These are phyloP conservation scores for Metaphire vulgaris DNA, from an alignment of 1,140 invertebrate species.

Conservation along the genomic window DNA sequence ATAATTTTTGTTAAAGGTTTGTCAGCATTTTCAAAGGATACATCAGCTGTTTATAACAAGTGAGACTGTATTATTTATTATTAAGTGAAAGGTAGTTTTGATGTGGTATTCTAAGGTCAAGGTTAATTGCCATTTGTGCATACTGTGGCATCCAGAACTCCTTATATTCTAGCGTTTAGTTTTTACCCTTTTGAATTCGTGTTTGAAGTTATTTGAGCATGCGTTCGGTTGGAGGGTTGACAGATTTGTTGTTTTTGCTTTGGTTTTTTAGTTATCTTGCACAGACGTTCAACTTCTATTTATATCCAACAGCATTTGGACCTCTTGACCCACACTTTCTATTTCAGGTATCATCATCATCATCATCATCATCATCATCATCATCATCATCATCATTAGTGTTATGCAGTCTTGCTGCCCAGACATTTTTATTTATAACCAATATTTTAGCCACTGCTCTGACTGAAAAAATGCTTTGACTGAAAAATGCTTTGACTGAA, in stretches of 20 bases:
- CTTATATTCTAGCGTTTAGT: too few species aligned
- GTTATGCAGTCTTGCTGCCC: not conserved
- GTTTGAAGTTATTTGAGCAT: too few species aligned
- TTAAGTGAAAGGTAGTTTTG: not conserved
- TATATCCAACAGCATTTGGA: conserved; percentile 61
- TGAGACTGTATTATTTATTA: conserved; percentile 17
- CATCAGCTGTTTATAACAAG: conserved; percentile 31
- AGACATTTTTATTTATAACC: not conserved
- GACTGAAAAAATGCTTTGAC: too few species aligned
- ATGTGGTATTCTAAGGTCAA: not conserved
- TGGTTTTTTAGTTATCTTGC: conserved; percentile 55
- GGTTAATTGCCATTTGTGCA: not conserved
- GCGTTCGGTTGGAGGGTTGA: conserved; percentile 25
- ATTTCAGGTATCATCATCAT: conserved; percentile 50
- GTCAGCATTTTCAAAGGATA: conserved; percentile 35
- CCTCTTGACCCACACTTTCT: conserved; percentile 58
- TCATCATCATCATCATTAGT: too few species aligned
- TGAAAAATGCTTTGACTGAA: too few species aligned
- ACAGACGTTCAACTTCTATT: conserved; percentile 62
- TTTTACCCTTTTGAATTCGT: too few species aligned
- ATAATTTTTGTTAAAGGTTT: conserved; percentile 34
- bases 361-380: too few species aligned
- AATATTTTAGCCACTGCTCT: too few species aligned
- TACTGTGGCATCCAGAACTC: too few species aligned
- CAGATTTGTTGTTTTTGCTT: conserved; percentile 26